phyloP scores from a whole-genome alignment of 2,888 invertebrate genomes.

The Ornithoptera priamus region DNA sequence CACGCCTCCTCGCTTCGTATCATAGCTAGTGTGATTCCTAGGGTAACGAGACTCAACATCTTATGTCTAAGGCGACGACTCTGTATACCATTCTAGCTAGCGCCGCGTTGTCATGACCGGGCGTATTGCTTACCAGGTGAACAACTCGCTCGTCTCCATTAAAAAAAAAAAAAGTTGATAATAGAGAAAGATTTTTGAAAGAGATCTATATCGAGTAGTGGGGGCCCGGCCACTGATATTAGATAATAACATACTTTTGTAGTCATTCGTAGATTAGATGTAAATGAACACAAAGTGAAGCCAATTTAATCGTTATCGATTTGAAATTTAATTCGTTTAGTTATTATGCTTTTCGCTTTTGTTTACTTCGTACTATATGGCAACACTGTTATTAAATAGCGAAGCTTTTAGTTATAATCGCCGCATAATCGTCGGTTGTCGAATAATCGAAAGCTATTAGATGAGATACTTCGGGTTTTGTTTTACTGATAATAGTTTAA shows the following conservation, averaged over 20 bases:
- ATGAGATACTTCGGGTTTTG: neutral
- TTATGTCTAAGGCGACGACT: too few species aligned
- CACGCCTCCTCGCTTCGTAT: too few species aligned
- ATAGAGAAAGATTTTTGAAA: too few species aligned
- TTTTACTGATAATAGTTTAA: neutral
- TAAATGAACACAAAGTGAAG: conserved; percentile 1
- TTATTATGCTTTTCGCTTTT: neutral
- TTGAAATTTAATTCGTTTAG: neutral
- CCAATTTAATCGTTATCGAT: neutral
- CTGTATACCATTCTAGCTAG: too few species aligned
- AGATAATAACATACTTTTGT: neutral
- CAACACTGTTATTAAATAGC: neutral
- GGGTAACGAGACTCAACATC: too few species aligned
- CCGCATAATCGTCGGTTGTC: conserved; percentile 19
- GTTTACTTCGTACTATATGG: conserved; percentile 2
- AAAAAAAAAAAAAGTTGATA: too few species aligned
- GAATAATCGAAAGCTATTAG: neutral
- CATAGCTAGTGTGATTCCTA: too few species aligned
- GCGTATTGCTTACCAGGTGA: too few species aligned
- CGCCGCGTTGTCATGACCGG: too few species aligned
- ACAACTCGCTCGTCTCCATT: too few species aligned
- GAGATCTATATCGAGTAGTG: too few species aligned
- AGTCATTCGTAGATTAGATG: neutral
- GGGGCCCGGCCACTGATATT: too few species aligned
- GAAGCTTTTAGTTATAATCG: conserved; percentile 2